Evolutionary conservation across 64 coral and sea anemone genomes (phyloP), one percentile per base, ranked within the genome.

Genomic region (Trachythela sp.): DNA sequence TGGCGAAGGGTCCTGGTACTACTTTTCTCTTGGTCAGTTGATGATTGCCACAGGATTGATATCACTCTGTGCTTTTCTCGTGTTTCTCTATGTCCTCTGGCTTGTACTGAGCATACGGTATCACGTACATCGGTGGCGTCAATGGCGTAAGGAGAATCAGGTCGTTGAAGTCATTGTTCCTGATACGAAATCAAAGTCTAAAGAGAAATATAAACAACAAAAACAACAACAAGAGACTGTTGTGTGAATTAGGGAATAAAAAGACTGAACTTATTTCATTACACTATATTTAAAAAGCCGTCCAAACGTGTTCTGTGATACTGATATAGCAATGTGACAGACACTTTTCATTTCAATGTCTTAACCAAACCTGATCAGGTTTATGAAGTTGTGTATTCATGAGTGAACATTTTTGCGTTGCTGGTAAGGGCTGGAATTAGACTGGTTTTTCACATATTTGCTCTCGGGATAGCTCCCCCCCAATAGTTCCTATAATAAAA

Each of bases 101-200:
- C 30, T 80, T 80, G 75, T 38, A 34, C 75, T 80, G 27, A 80
- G 75, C 75, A 2, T 80, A 37, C 75, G 75, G 6, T 80, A 80
- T 20, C 75, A 80, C 37, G 13, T 80, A 15, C 31, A 29, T 14
- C 20, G 56, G 18, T 80, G 75, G 75, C 30, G 20, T 14, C 20
- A 36, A 80, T 80, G 75, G 75, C 75, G 75, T 39, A 0, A 15
- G 4, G 75, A 80, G 37, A 80, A 80, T 20, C 75, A 80, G 17
- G 75, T 80, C 33, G 75, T 80, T 39, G 15, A 80, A 80, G 31
- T 80, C 30, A 30, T 80, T 39, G 30, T 80, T 39, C 75, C 75
- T 20, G 20, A n/a, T 26, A 20, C 56, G 24, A 64, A n/a, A 26
- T 64, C 56, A 22, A 64, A 24, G 26, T n/a, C 24, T 26, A 64